These are phyloP conservation scores for Drymodes brunneopygia DNA, from an alignment of 2,113 vertebrate species.

Conservation along the genomic window DNA sequence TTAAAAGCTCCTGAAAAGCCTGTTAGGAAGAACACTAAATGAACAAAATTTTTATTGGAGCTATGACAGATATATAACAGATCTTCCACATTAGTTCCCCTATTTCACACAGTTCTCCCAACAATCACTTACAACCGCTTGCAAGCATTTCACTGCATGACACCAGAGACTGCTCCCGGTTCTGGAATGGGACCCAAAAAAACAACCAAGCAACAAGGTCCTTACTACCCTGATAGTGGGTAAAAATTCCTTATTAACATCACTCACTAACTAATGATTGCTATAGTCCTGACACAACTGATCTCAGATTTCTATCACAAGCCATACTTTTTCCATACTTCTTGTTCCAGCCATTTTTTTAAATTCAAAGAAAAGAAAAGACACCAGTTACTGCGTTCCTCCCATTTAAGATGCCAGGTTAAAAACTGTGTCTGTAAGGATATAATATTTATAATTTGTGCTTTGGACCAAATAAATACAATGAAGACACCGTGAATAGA, in stretches of 20 bases:
- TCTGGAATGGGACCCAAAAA: neutral
- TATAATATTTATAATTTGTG: neutral
- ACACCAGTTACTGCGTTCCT: neutral
- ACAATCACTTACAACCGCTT: neutral
- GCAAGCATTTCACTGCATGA: neutral
- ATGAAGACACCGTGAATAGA: neutral
- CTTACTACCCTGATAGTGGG: neutral
- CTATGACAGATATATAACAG: neutral
- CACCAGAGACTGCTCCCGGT: neutral
- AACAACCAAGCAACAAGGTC: neutral
- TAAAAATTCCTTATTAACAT: neutral
- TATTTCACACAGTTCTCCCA: neutral
- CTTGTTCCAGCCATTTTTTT: neutral
- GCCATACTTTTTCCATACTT: neutral
- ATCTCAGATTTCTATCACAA: neutral
- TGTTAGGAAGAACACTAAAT: neutral
- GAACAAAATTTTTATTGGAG: neutral
- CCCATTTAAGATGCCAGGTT: neutral
- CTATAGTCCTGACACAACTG: too few relatives aligned
- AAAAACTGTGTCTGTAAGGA: neutral
- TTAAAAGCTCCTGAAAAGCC: neutral
- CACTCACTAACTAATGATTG: neutral
- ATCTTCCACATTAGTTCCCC: neutral
- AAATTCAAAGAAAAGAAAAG: neutral
- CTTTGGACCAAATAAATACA: neutral